These are phyloP conservation scores for Drosophila ironensis DNA, from an alignment of 1,140 invertebrate species.

Conservation along the genomic window DNA sequence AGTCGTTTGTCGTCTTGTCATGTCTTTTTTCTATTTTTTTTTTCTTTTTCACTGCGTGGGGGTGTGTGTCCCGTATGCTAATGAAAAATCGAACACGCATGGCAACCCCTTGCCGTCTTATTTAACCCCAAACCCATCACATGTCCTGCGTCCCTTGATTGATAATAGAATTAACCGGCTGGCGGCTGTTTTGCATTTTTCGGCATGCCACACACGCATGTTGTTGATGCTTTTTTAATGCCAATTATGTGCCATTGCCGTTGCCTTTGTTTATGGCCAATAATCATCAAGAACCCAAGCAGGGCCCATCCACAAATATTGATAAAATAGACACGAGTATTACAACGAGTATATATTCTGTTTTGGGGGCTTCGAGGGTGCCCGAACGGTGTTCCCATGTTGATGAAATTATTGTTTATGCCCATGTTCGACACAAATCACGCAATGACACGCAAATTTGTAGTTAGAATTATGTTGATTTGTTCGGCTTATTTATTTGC, in stretches of 20 bases:
- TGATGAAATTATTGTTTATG: constrained; percentile 57
- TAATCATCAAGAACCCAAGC: constrained; percentile 53
- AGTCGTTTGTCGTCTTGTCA: constrained; percentile 71
- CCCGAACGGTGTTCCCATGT: constrained; percentile 36
- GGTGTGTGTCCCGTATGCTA: constrained; percentile 58
- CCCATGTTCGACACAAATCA: constrained; percentile 54
- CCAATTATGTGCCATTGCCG: constrained; percentile 55
- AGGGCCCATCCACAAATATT: constrained; percentile 50
- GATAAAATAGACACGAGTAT: constrained; percentile 71
- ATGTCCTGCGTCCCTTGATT: constrained; percentile 56
- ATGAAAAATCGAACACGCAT: constrained; percentile 78
- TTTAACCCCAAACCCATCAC: neutral
- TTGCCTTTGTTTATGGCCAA: constrained; percentile 66
- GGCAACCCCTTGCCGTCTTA: constrained; percentile 6
- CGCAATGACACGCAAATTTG: constrained; percentile 69
- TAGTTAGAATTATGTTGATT: constrained; percentile 71
- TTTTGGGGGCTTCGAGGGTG: neutral
- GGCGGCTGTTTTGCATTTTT: constrained; percentile 67
- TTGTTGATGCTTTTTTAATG: constrained; percentile 74
- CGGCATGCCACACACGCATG: constrained; percentile 56
- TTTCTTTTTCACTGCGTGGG: neutral
- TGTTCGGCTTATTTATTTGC: constrained; percentile 19
- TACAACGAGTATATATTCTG: neutral
- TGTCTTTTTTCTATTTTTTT: too few relatives aligned
- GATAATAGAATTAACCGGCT: constrained; percentile 73